phyloP scores from a whole-genome alignment of 2,113 vertebrate species.

The Neopipo cinnamomea region DNA sequence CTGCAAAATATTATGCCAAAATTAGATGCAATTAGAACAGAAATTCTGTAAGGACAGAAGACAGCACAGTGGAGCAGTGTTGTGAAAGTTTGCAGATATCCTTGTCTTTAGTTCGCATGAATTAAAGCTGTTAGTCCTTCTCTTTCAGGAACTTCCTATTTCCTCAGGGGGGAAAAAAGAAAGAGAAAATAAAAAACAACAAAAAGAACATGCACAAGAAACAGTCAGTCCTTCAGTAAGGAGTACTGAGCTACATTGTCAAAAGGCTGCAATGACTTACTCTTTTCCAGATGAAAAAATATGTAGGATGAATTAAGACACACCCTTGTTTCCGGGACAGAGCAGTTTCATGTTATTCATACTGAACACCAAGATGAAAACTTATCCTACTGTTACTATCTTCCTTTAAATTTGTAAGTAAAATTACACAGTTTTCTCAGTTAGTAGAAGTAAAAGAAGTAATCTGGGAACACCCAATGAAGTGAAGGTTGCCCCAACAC shows the following conservation, averaged over 20 bases:
- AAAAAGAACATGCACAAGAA: neutral
- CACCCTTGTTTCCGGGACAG: neutral
- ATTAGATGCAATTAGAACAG: conserved; percentile 2
- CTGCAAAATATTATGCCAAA: conserved; percentile 12
- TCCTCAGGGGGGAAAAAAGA: neutral
- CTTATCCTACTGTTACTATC: neutral
- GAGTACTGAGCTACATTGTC: neutral
- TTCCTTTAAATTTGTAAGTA: neutral
- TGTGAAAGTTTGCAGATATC: neutral
- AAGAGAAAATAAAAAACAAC: neutral
- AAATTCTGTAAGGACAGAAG: neutral
- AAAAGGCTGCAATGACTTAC: neutral
- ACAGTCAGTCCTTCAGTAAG: neutral
- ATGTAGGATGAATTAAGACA: neutral
- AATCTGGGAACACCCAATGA: neutral
- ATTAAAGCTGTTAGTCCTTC: neutral
- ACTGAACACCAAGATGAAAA: neutral
- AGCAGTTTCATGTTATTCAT: neutral
- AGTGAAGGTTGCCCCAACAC: neutral
- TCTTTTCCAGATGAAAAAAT: conserved; percentile 1
- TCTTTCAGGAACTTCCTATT: neutral
- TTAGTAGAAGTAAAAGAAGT: neutral
- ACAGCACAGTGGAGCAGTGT: neutral
- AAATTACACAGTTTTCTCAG: neutral
- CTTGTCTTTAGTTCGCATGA: neutral